Evolutionary conservation across 1,140 invertebrate genomes (phyloP).

Genomic region (Xylocopa sonorina): DNA sequence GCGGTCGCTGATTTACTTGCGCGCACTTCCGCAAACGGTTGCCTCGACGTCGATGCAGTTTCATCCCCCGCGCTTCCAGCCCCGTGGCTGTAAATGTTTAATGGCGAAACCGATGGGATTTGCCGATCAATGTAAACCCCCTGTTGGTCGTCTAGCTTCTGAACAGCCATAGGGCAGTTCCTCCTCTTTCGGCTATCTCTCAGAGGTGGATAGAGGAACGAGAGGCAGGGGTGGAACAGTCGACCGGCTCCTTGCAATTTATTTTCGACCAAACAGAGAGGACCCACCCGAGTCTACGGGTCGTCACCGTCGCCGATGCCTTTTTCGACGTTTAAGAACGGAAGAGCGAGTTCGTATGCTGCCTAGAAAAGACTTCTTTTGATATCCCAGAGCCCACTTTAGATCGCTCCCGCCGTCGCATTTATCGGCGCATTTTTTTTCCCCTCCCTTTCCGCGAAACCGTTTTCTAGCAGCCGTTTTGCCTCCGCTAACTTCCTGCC

Average conservation of each 20-base stretch:
- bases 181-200: conserved; percentile 31
- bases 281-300: conserved; percentile 39
- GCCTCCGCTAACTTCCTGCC: not conserved
- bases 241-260: conserved; percentile 56
- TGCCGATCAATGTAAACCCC: conserved; percentile 68
- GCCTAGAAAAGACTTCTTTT: conserved; percentile 47
- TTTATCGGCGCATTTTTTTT: conserved; percentile 68
- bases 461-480: conserved; percentile 46
- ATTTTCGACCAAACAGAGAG: conserved; percentile 65
- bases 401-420: conserved; percentile 32
- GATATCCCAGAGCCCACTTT: conserved; percentile 54
- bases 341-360: conserved; percentile 28
- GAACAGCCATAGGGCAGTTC: conserved; percentile 34
- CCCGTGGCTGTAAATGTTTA: conserved; percentile 71
- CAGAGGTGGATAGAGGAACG: not conserved
- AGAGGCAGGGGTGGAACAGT: not conserved
- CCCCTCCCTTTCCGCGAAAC: conserved; percentile 65
- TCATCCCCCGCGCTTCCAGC: conserved; percentile 14
- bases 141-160: conserved; percentile 54
- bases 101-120: conserved; percentile 66
- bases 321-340: conserved; percentile 43
- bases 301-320: conserved; percentile 40
- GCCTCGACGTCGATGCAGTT: conserved; percentile 32
- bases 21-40: not conserved
- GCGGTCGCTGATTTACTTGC: conserved; percentile 16